Conservation (phyloP, 2,113 vertebrate species). For the Festucalex cinctus region DNA sequence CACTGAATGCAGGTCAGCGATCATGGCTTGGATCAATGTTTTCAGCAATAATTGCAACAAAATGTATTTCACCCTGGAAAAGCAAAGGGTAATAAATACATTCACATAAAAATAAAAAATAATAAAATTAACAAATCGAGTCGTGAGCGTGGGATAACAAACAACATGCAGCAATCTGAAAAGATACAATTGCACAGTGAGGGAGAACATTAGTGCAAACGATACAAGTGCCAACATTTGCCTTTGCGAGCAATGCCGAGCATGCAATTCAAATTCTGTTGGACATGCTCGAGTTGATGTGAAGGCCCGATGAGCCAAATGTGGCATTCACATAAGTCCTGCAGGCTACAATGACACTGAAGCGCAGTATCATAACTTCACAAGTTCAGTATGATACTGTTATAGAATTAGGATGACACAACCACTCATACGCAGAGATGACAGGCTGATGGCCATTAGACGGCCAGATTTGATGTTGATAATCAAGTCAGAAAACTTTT, state of each 20-base stretch:
- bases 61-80: slow-evolving; percentile 91
- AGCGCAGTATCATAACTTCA: slow-evolving; percentile 34
- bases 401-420: slow-evolving; percentile 10
- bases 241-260: slow-evolving; percentile 62
- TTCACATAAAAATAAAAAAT: slow-evolving; percentile 77
- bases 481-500: not conserved
- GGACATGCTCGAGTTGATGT: slow-evolving; percentile 79
- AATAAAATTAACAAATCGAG: slow-evolving; percentile 42
- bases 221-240: slow-evolving; percentile 62
- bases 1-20: slow-evolving; percentile 99
- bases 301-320: slow-evolving; percentile 47
- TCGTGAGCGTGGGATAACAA: slow-evolving; percentile 62
- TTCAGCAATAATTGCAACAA: slow-evolving; percentile 81
- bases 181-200: slow-evolving; percentile 65
- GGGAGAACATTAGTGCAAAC: slow-evolving; percentile 63
- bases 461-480: not conserved
- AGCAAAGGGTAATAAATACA: slow-evolving; percentile 82
- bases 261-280: slow-evolving; percentile 68
- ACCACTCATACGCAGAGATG: slow-evolving; percentile 32
- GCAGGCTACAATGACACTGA: slow-evolving; percentile 16
- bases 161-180: slow-evolving; percentile 80
- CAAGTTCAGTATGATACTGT: slow-evolving; percentile 13
- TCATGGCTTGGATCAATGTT: slow-evolving; percentile 93
- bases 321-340: slow-evolving; percentile 51
- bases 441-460: slow-evolving; percentile 22